phyloP scores from a whole-genome alignment of 1,140 invertebrate species.

The Aphelenchoides besseyi region DNA sequence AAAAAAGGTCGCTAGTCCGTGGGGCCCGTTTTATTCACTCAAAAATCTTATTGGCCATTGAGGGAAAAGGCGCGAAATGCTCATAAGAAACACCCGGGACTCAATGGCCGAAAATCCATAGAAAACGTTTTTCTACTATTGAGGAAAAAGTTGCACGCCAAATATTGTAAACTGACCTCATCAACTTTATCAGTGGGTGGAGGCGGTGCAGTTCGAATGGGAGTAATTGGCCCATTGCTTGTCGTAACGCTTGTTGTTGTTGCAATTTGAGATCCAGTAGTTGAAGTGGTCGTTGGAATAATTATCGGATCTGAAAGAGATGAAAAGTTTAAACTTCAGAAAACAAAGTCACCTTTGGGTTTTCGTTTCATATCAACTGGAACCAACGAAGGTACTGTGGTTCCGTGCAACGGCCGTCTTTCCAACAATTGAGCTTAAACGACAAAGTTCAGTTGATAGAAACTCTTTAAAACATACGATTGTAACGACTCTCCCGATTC shows the following conservation, averaged over 20 bases:
- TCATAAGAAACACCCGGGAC: not conserved
- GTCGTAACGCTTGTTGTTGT: constrained; percentile 12
- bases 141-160: not conserved
- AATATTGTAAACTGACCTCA: not conserved
- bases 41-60: not conserved
- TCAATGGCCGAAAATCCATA: not conserved
- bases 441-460: not conserved
- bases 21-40: too few species aligned
- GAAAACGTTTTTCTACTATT: too few species aligned
- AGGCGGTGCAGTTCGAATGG: constrained; percentile 47
- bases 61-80: not conserved
- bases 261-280: constrained; percentile 22
- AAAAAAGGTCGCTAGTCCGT: too few species aligned
- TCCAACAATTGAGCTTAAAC: constrained; percentile 41
- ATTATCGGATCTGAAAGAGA: constrained; percentile 24
- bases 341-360: not conserved
- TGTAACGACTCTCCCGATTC: constrained; percentile 27
- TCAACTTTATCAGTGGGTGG: constrained; percentile 28
- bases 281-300: not conserved
- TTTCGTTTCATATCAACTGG: constrained; percentile 22
- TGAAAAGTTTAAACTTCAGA: not conserved
- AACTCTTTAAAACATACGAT: constrained; percentile 28
- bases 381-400: constrained; percentile 37
- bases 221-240: constrained; percentile 26
- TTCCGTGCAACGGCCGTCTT: constrained; percentile 42